Conservation (phyloP, 2,113 vertebrate genomes). For the Tachycineta bicolor region DNA sequence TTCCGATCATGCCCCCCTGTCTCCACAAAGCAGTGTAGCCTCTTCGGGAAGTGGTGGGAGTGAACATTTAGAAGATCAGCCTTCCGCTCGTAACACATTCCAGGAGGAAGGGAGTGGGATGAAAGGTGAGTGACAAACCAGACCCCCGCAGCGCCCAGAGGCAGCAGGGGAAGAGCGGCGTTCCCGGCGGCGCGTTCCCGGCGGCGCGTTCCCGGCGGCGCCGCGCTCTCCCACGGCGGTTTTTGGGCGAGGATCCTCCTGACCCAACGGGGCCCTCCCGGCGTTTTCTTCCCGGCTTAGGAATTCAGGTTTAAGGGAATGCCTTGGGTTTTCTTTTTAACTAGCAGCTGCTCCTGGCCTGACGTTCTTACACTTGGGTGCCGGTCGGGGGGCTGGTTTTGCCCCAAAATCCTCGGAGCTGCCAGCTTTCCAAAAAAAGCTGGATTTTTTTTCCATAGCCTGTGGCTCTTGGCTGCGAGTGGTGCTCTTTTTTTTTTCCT, state of each 20-base stretch:
- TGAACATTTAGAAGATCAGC: slow-evolving; percentile 96
- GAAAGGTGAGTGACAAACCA: slow-evolving; percentile 88
- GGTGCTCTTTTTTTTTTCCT: background rate
- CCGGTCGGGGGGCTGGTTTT: background rate
- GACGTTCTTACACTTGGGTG: background rate
- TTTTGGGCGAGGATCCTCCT: background rate
- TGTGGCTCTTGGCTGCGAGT: background rate
- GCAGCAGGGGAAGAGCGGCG: background rate
- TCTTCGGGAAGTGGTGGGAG: slow-evolving; percentile 98
- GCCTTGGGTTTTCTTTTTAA: background rate
- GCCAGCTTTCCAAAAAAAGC: background rate
- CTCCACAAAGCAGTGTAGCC: slow-evolving; percentile 98
- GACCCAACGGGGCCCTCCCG: background rate
- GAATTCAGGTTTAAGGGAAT: background rate
- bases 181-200: background rate
- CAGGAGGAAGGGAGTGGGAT: slow-evolving; percentile 98
- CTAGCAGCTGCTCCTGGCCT: background rate
- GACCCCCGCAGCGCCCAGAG: background rate
- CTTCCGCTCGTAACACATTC: slow-evolving; percentile 92
- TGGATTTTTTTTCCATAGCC: background rate
- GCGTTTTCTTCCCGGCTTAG: background rate
- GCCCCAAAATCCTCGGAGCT: background rate
- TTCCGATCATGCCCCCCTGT: slow-evolving; percentile 94
- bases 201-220: background rate
- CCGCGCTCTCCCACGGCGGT: background rate